These are phyloP conservation scores for Pedionomus torquatus DNA, from an alignment of 2,113 vertebrate genomes.

Conservation along the genomic window DNA sequence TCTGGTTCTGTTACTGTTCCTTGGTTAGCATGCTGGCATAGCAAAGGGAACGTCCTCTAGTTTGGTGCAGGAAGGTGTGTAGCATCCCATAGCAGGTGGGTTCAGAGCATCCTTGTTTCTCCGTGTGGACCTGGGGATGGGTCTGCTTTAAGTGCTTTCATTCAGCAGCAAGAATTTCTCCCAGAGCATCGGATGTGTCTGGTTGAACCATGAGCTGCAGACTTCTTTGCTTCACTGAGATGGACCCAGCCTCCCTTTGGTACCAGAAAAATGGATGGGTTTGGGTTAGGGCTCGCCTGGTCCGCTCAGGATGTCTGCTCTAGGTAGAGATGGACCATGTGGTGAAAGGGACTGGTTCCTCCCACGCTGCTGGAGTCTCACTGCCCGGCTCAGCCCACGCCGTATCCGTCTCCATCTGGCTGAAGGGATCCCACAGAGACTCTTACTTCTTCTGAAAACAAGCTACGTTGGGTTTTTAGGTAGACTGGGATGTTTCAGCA, in stretches of 20 bases:
- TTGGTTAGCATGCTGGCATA: rapidly evolving
- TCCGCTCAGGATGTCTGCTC: background rate
- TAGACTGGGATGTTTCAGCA: background rate
- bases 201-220: background rate
- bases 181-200: background rate
- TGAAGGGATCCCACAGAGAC: background rate
- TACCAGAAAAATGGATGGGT: background rate
- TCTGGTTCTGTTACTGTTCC: background rate
- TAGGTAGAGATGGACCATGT: background rate
- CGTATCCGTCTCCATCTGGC: background rate
- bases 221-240: rapidly evolving
- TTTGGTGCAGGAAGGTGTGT: background rate
- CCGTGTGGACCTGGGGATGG: rapidly evolving
- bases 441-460: background rate
- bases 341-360: background rate
- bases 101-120: background rate
- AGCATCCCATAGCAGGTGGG: background rate
- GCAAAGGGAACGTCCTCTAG: background rate
- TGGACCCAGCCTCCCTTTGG: rapidly evolving
- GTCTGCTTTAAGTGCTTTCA: background rate
- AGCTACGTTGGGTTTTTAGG: background rate
- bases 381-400: background rate
- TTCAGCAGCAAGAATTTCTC: background rate
- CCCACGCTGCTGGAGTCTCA: rapidly evolving
- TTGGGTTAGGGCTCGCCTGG: background rate